A percentile compares a stretch with the other conserved stretches of the same genome.
phyloP scores from a whole-genome alignment of 2,888 invertebrate species.

The Athrips mouffetella region DNA sequence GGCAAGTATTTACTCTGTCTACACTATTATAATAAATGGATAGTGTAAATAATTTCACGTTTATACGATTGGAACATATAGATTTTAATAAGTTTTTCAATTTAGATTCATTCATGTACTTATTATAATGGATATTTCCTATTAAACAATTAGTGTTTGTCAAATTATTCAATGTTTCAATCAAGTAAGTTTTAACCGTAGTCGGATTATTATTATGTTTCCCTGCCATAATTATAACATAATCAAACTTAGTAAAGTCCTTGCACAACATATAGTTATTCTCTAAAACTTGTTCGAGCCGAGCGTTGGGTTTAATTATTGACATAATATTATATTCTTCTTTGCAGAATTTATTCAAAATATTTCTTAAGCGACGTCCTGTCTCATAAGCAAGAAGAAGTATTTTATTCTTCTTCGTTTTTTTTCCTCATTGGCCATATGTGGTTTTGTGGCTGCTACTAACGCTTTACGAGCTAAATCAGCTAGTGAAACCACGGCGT shows the following conservation, averaged over 20 bases:
- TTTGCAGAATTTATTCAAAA: not conserved
- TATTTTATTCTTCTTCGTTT: not conserved
- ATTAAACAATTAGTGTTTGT: not conserved
- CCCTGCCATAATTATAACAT: slow-evolving; percentile 1
- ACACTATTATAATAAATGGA: not conserved
- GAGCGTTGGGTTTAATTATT: slow-evolving; percentile 1
- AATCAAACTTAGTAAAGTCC: not conserved
- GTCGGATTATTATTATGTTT: slow-evolving; percentile 2
- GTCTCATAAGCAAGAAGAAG: not conserved
- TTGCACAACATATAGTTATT: not conserved
- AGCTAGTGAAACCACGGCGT: not conserved
- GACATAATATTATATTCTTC: slow-evolving; percentile 3
- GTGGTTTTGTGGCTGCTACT: not conserved
- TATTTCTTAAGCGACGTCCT: not conserved
- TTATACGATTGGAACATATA: too few relatives aligned
- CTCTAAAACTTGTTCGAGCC: slow-evolving; percentile 1
- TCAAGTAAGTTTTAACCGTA: not conserved
- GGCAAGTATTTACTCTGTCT: not conserved
- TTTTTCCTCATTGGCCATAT: not conserved
- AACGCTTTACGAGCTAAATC: not conserved
- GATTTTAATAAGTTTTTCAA: not conserved
- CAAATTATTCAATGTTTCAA: not conserved
- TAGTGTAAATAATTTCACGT: too few relatives aligned
- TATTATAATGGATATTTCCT: not conserved
- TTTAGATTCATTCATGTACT: not conserved